Evolutionary conservation across 1,140 invertebrate species (phyloP).

Genomic region (Cydia amplana): DNA sequence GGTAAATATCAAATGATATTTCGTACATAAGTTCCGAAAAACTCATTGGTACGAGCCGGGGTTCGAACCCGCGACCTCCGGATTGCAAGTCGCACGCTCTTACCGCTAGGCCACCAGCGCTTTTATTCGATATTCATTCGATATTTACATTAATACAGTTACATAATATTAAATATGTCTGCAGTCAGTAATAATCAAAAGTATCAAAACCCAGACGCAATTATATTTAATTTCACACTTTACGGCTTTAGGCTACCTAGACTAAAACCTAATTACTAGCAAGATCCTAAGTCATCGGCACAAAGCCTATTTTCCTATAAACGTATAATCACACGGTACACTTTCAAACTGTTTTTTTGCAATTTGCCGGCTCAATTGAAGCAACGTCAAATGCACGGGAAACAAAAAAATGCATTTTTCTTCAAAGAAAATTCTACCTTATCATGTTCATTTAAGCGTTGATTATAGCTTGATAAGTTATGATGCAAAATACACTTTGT

Average conservation of each 20-base stretch:
- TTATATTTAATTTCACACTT: slow-evolving; percentile 23
- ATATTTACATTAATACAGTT: too few species aligned
- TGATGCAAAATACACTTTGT: not conserved
- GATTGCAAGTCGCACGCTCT: too few species aligned
- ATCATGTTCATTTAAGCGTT: not conserved
- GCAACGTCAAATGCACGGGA: slow-evolving; percentile 16
- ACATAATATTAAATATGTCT: not conserved
- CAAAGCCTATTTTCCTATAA: not conserved
- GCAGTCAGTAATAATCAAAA: too few species aligned
- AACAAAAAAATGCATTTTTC: slow-evolving; percentile 23
- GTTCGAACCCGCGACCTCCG: too few species aligned
- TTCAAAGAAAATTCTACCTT: not conserved
- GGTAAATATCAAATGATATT: too few species aligned
- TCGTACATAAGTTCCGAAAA: too few species aligned
- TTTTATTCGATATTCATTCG: too few species aligned
- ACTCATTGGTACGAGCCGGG: too few species aligned
- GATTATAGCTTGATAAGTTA: not conserved
- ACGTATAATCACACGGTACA: not conserved
- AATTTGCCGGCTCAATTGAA: slow-evolving; percentile 10
- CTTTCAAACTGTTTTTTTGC: slow-evolving; percentile 15
- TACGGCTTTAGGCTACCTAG: not conserved
- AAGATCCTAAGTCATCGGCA: not conserved
- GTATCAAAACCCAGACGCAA: slow-evolving; percentile 2
- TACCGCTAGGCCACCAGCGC: too few species aligned
- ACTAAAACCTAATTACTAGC: not conserved